These are phyloP conservation scores for Ascaphus truei DNA, from an alignment of 2,113 vertebrate genomes.

Conservation along the genomic window DNA sequence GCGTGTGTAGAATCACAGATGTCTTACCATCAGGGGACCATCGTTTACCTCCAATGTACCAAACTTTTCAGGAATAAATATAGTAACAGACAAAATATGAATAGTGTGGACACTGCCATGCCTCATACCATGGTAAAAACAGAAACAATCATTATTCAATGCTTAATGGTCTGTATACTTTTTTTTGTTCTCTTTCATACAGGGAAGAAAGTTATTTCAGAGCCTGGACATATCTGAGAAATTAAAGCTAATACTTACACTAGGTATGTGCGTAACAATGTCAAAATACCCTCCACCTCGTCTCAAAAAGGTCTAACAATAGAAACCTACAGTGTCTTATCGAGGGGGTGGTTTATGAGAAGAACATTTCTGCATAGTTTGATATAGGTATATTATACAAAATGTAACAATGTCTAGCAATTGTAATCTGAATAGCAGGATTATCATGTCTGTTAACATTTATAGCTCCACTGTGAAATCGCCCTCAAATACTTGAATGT, in stretches of 20 bases:
- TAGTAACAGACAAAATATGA: too few relatives aligned
- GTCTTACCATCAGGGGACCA: too few relatives aligned
- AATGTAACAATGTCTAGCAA: not conserved
- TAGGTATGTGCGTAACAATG: conserved; percentile 79
- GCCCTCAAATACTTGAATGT: too few relatives aligned
- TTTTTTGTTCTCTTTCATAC: conserved; percentile 33
- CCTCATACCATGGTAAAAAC: too few relatives aligned
- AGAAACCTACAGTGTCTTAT: not conserved
- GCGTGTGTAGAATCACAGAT: too few relatives aligned
- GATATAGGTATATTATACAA: not conserved
- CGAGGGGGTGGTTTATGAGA: not conserved
- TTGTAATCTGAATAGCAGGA: too few relatives aligned
- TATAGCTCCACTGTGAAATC: too few relatives aligned
- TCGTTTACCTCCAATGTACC: too few relatives aligned
- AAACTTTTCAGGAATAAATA: too few relatives aligned
- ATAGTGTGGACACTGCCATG: too few relatives aligned
- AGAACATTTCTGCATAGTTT: not conserved
- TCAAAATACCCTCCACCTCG: not conserved
- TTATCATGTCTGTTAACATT: not conserved
- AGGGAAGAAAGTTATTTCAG: conserved; percentile 90
- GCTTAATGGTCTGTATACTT: too few relatives aligned
- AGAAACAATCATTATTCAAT: not conserved
- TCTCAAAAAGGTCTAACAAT: not conserved
- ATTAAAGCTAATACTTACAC: conserved; percentile 84
- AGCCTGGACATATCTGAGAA: conserved; percentile 87